Conservation (phyloP, 2,888 invertebrate species). For the Nyleta sp. region DNA sequence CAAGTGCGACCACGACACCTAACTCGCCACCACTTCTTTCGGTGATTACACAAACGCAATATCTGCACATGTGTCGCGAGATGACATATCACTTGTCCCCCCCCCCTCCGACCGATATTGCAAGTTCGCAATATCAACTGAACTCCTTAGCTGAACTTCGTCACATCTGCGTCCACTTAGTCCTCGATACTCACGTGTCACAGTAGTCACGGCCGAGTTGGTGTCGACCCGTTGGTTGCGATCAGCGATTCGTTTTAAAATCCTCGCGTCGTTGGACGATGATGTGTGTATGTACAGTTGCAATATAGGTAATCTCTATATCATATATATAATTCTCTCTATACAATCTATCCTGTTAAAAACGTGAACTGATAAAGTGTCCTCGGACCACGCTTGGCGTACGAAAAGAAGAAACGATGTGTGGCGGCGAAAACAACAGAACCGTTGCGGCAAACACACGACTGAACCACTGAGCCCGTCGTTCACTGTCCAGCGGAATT, state of each 20-base stretch:
- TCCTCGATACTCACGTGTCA: conserved; percentile 59
- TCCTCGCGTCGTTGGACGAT: conserved; percentile 47
- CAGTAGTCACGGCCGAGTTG: conserved; percentile 30
- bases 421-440: conserved; percentile 18
- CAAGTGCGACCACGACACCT: too few relatives aligned
- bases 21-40: too few relatives aligned
- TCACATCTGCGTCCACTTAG: too few relatives aligned
- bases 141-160: too few relatives aligned
- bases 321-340: conserved; percentile 45
- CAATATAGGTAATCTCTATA: conserved; percentile 37
- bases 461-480: conserved; percentile 34
- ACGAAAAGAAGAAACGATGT: conserved; percentile 41
- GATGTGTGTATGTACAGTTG: conserved; percentile 41
- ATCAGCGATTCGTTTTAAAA: conserved; percentile 20
- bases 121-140: too few relatives aligned
- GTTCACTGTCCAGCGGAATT: conserved; percentile 52
- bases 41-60: too few relatives aligned
- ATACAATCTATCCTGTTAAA: conserved; percentile 41
- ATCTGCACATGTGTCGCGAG: too few relatives aligned
- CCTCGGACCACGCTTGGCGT: conserved; percentile 35
- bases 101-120: too few relatives aligned
- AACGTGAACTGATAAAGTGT: conserved; percentile 14
- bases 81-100: too few relatives aligned
- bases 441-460: conserved; percentile 36
- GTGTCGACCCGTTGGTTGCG: conserved; percentile 24